phyloP scores from a whole-genome alignment of 2,113 vertebrate genomes.

The Rhinopomastus cyanomelas region DNA sequence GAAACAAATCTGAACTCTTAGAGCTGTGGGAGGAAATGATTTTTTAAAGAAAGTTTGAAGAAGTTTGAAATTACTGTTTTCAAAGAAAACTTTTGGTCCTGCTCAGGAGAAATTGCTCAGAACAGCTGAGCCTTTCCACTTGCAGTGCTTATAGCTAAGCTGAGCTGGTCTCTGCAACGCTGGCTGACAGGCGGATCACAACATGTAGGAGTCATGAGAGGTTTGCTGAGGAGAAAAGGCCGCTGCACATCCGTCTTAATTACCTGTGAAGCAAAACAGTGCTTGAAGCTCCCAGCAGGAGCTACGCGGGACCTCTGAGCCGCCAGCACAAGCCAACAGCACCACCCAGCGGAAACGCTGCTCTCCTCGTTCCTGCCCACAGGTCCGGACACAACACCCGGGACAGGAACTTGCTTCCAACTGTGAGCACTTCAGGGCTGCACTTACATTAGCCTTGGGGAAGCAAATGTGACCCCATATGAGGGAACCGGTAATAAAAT shows the following conservation, averaged over 20 bases:
- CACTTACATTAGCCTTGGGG: background rate
- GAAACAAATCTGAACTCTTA: background rate
- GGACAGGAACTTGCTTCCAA: background rate
- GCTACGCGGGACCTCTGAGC: background rate
- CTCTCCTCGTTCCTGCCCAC: accelerated
- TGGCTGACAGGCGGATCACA: background rate
- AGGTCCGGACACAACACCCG: background rate
- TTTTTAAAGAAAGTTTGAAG: background rate
- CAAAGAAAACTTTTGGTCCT: background rate
- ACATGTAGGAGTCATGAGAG: background rate
- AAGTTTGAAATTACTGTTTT: background rate
- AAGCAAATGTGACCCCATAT: background rate
- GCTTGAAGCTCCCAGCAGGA: accelerated
- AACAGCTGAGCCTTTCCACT: background rate
- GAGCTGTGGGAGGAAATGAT: background rate
- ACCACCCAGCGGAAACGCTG: conserved; percentile 21
- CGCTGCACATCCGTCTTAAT: background rate
- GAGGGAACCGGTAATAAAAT: background rate
- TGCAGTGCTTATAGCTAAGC: background rate
- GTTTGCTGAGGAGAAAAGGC: background rate
- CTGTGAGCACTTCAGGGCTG: background rate
- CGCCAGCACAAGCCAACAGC: background rate
- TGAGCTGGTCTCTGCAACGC: background rate
- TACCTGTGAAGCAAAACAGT: background rate
- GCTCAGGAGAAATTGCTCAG: background rate